Percentiles rank a stretch among this genome's conserved stretches.
Evolutionary conservation across 2,113 vertebrate genomes (phyloP).

Genomic region (Hemicordylus capensis): DNA sequence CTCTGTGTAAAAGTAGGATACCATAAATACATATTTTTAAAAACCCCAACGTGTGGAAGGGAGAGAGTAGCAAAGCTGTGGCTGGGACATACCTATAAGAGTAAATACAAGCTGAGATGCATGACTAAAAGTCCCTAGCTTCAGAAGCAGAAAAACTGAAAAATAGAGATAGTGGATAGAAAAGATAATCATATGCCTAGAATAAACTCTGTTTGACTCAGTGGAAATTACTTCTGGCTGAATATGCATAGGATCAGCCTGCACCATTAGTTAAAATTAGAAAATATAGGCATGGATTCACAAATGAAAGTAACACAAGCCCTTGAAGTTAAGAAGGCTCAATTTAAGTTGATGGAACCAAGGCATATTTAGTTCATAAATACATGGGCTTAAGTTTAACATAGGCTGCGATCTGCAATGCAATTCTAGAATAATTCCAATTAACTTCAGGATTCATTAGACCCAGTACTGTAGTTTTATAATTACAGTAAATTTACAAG

Average conservation of each 20-base stretch:
- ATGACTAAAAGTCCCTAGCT: neutral
- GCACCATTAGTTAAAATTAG: neutral
- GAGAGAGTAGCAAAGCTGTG: neutral
- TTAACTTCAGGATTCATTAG: neutral
- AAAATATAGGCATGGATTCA: neutral
- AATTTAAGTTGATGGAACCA: neutral
- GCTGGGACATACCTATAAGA: neutral
- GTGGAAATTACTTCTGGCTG: neutral
- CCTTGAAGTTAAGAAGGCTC: neutral
- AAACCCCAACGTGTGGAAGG: neutral
- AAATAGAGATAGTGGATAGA: neutral
- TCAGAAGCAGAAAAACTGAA: neutral
- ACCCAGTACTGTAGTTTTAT: neutral
- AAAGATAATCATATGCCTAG: neutral
- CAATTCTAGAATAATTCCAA: neutral
- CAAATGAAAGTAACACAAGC: neutral
- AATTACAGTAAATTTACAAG: no score
- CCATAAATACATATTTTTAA: no score
- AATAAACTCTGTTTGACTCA: neutral
- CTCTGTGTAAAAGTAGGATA: no score
- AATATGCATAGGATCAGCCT: neutral
- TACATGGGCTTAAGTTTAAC: neutral
- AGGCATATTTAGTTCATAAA: neutral
- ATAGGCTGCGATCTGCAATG: neutral
- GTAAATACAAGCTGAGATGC: neutral